Evolutionary conservation across 2,797 vertebrate genomes (phyloP).

Genomic region (Poecilia wingei): DNA sequence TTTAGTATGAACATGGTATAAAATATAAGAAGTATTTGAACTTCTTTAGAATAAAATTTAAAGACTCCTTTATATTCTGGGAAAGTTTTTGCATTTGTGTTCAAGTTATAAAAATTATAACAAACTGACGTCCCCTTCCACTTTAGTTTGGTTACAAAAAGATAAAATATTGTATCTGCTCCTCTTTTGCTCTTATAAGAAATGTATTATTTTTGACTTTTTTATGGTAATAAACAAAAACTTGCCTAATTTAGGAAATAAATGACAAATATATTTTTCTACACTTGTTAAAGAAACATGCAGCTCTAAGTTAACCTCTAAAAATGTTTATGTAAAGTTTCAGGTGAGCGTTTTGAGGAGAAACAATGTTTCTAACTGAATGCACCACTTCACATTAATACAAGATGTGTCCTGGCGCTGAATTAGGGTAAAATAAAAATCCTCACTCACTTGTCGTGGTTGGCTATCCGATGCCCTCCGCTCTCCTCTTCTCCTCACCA

Average conservation of each 20-base stretch:
- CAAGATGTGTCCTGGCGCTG: background rate
- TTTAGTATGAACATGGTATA: background rate
- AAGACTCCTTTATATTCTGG: background rate
- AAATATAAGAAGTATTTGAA: background rate
- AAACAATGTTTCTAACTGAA: background rate
- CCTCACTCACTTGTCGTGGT: slow-evolving; percentile 62
- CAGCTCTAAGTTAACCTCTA: background rate
- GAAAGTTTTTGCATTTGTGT: background rate
- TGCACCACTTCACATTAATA: background rate
- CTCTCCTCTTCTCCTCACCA: slow-evolving; percentile 77
- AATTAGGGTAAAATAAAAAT: background rate
- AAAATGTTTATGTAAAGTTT: background rate
- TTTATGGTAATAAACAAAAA: background rate
- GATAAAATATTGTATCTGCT: background rate
- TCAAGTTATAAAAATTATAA: background rate
- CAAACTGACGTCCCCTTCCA: background rate
- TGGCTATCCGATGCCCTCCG: slow-evolving; percentile 74
- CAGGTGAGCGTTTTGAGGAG: background rate
- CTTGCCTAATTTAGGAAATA: background rate
- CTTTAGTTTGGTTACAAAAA: background rate
- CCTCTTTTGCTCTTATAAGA: background rate
- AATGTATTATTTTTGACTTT: background rate
- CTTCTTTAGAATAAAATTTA: background rate
- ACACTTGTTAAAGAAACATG: background rate
- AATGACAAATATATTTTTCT: background rate